Evolutionary conservation across 2,113 vertebrate genomes (phyloP), one percentile per base, ranked within the genome.

Genomic region (Pygathrix nemaeus): DNA sequence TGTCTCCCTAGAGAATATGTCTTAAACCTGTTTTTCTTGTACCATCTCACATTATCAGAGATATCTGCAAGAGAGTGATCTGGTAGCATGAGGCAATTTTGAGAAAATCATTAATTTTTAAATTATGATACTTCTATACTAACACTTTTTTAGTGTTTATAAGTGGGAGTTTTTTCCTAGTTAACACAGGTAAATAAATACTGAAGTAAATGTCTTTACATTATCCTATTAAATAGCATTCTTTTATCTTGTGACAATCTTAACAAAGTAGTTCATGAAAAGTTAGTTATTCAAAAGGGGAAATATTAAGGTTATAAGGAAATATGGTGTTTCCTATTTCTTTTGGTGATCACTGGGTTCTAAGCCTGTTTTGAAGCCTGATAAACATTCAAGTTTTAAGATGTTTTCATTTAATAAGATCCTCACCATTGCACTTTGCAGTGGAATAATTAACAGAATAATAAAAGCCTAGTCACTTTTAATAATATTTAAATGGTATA

Each of bases 251-350:
- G 17, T 85, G 81, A 48, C 43, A 94, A 75, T 64, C 11, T 73
- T 79, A 89, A 92, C 17, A 95, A 97, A 96, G 95, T 73, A 50
- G 25, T 55, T 89, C 61, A 61, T 30, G 81, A 96, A 93, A 96
- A 50, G 1, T 87, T 61, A 81, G 83, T 92, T 94, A 90, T 66
- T 23, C 66, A 57, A 90, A 94, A 61, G 18, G 5, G 16, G 40
- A 85, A 75, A 88, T 43, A 76, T 35, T 93, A 73, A 78, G 87
- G 50, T 38, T 81, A 27, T 61, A 66, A 93, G 81, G 87, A 90
- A 80, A 81, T 25, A 32, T 48, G 17, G 40, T 10, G 40, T 91
- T 96, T 97, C 38, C 43, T n/a, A 84, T 94, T 90, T 96, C 59
- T 89, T 86, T 85, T 90, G 76, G 64, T 23, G 81, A 52, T 50